phyloP scores from a whole-genome alignment of 2,888 invertebrate genomes.

The Cerceris rybyensis region DNA sequence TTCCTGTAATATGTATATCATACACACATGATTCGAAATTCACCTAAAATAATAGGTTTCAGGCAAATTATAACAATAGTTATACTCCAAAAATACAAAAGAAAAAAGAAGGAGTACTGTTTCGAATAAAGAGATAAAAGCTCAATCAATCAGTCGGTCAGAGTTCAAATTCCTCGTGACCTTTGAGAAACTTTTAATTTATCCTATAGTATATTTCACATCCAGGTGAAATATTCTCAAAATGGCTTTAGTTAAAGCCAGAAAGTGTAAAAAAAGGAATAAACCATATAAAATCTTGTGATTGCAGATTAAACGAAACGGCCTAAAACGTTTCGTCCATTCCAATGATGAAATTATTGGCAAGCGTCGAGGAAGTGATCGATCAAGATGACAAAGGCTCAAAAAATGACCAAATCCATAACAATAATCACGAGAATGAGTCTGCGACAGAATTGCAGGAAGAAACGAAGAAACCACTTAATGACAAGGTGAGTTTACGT shows the following conservation, averaged over 20 bases:
- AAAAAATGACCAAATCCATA: constrained; percentile 66
- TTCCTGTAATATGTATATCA: too few species aligned
- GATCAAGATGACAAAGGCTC: constrained; percentile 54
- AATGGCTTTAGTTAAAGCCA: background rate
- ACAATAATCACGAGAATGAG: constrained; percentile 69
- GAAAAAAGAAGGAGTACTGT: too few species aligned
- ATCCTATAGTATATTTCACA: too few species aligned
- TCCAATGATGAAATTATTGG: constrained; percentile 80
- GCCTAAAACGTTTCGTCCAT: constrained; percentile 16
- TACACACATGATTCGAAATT: too few species aligned
- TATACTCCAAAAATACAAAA: too few species aligned
- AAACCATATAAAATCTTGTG: background rate
- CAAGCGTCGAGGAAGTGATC: constrained; percentile 75
- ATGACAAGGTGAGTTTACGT: constrained; percentile 67
- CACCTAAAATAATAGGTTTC: too few species aligned
- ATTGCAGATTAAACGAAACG: constrained; percentile 19
- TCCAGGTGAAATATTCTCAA: too few species aligned
- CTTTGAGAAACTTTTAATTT: too few species aligned
- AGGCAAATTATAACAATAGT: too few species aligned
- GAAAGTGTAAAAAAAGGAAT: background rate
- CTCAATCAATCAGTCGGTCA: too few species aligned
- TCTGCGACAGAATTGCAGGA: constrained; percentile 52
- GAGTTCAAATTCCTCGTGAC: too few species aligned
- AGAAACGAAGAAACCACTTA: constrained; percentile 63
- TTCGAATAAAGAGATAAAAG: too few species aligned